Conservation (phyloP, 2,797 vertebrate genomes). For the Hemibagrus guttatus region DNA sequence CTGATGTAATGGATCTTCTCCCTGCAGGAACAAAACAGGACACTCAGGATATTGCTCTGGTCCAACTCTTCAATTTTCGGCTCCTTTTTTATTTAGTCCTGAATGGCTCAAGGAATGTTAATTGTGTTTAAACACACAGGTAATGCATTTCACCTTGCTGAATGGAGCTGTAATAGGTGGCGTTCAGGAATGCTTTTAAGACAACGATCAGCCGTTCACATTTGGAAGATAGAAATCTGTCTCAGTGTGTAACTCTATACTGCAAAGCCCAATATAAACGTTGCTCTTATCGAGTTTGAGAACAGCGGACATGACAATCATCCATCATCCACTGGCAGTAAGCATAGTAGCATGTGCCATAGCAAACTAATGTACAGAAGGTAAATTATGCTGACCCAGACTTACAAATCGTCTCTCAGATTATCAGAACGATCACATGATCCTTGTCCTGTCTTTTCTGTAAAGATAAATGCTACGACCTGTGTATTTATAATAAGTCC, state of each 20-base stretch:
- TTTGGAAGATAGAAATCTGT: slow-evolving; percentile 40
- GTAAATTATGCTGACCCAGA: not conserved
- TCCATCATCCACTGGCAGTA: not conserved
- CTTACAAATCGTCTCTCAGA: not conserved
- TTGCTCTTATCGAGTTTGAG: slow-evolving; percentile 5
- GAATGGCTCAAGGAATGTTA: slow-evolving; percentile 41
- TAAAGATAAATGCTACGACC: not conserved
- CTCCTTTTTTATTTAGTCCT: slow-evolving; percentile 24
- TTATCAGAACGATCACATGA: not conserved
- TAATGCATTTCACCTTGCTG: slow-evolving; percentile 37
- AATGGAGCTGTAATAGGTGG: slow-evolving; percentile 29
- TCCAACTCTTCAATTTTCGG: slow-evolving; percentile 17
- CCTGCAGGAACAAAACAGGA: slow-evolving; percentile 70
- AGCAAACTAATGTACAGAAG: not conserved
- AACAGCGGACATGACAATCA: not conserved
- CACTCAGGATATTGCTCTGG: slow-evolving; percentile 19
- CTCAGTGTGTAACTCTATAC: slow-evolving; percentile 38
- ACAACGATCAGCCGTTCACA: slow-evolving; percentile 37
- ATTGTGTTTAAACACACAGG: slow-evolving; percentile 39
- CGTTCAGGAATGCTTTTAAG: slow-evolving; percentile 55
- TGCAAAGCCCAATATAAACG: slow-evolving; percentile 11
- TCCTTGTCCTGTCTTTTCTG: not conserved
- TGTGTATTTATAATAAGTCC: not conserved
- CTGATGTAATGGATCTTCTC: slow-evolving; percentile 98
- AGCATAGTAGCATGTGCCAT: not conserved